A percentile compares a stretch with the other conserved stretches of the same genome.
phyloP scores from a whole-genome alignment of 1,140 invertebrate species.

The Maniola jurtina region DNA sequence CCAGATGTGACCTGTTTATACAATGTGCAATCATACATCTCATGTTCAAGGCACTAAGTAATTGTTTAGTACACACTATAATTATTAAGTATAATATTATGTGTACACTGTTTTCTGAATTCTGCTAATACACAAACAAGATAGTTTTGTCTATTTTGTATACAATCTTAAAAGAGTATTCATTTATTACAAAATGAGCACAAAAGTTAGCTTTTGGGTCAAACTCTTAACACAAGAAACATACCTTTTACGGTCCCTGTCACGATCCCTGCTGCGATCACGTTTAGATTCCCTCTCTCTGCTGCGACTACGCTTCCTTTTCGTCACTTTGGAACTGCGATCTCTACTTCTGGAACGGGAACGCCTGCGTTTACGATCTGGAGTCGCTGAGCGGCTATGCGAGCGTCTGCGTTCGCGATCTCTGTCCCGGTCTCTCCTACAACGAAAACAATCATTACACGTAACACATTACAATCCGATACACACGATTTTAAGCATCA shows the following conservation, averaged over 20 bases:
- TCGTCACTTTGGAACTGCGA: conserved; percentile 73
- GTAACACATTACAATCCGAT: background rate
- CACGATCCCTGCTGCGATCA: conserved; percentile 70
- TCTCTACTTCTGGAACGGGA: conserved; percentile 83
- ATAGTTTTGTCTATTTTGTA: too few species aligned
- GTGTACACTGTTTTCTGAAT: too few species aligned
- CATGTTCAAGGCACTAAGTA: too few species aligned
- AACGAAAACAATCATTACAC: conserved; percentile 3
- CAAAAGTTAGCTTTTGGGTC: too few species aligned
- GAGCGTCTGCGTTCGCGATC: conserved; percentile 71
- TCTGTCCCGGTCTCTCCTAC: conserved; percentile 63
- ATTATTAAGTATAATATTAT: too few species aligned
- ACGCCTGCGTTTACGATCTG: conserved; percentile 80
- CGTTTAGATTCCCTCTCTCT: conserved; percentile 76
- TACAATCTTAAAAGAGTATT: too few species aligned
- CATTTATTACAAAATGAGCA: too few species aligned
- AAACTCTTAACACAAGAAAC: background rate
- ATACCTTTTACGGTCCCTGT: conserved; percentile 53
- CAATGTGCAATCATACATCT: too few species aligned
- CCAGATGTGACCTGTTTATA: too few species aligned
- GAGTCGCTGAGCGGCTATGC: conserved; percentile 77
- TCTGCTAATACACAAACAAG: too few species aligned
- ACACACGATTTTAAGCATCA: background rate
- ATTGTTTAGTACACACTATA: too few species aligned
- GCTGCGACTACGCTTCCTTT: conserved; percentile 70